phyloP scores from a whole-genome alignment of 2,113 vertebrate species.

The Daubentonia madagascariensis region DNA sequence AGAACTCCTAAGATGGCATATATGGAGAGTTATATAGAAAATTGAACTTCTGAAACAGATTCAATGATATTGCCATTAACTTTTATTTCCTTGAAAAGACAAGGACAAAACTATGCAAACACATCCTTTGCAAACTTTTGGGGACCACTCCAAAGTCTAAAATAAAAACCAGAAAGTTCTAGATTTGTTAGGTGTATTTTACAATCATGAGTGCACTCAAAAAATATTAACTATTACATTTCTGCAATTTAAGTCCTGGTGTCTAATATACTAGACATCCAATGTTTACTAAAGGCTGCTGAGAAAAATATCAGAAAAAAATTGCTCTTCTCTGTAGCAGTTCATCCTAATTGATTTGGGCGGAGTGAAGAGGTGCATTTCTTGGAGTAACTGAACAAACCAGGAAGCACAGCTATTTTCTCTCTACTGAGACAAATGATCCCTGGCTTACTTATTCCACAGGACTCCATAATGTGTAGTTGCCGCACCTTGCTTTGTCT shows the following conservation, averaged over 20 bases:
- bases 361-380: background rate
- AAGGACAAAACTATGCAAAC: background rate
- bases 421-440: background rate
- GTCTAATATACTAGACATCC: background rate
- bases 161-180: background rate
- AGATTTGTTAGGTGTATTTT: background rate
- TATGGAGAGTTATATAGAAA: background rate
- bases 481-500: background rate
- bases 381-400: background rate
- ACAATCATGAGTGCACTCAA: background rate
- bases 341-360: background rate
- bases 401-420: background rate
- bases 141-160: background rate
- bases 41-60: background rate
- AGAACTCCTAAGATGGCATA: background rate
- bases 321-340: background rate
- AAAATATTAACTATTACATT: background rate
- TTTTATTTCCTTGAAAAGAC: background rate
- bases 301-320: background rate
- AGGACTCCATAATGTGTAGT: background rate
- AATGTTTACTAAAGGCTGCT: background rate
- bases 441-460: fast-evolving
- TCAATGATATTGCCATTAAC: background rate
- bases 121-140: background rate
- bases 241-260: background rate